These are phyloP conservation scores for Dipodomys stephensi DNA, from an alignment of 2,113 vertebrate genomes.

Conservation along the genomic window DNA sequence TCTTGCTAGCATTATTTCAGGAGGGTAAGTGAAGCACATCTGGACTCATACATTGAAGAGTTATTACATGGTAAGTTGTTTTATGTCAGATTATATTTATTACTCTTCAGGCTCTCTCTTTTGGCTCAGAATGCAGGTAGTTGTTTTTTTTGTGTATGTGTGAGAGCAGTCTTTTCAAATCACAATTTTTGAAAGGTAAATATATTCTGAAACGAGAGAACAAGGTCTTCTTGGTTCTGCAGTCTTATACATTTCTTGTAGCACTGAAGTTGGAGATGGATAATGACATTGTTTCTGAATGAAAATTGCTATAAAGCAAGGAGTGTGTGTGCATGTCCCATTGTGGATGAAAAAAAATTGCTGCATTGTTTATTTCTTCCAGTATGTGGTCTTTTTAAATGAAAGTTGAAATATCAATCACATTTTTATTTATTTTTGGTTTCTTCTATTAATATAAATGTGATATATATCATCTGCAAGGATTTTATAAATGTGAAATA, in stretches of 20 bases:
- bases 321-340: background rate
- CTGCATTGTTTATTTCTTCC: constrained; percentile 49
- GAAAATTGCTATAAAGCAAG: constrained; percentile 39
- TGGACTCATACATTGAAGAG: background rate
- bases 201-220: background rate
- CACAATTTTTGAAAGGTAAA: background rate
- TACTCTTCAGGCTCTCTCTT: background rate
- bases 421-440: constrained; percentile 56
- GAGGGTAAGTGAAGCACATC: background rate
- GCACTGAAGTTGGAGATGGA: background rate
- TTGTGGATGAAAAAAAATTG: constrained; percentile 7
- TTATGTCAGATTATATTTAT: background rate
- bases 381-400: constrained; percentile 49
- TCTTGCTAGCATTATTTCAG: constrained; percentile 19
- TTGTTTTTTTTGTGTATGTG: background rate
- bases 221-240: background rate
- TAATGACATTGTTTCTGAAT: constrained; percentile 20
- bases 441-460: constrained; percentile 25
- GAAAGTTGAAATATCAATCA: constrained; percentile 65
- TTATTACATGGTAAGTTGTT: background rate
- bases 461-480: constrained; percentile 57
- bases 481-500: constrained; percentile 60
- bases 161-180: background rate
- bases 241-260: background rate
- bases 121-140: constrained; percentile 3